These are phyloP conservation scores for Falco biarmicus DNA, from an alignment of 2,797 vertebrate genomes.

Conservation along the genomic window DNA sequence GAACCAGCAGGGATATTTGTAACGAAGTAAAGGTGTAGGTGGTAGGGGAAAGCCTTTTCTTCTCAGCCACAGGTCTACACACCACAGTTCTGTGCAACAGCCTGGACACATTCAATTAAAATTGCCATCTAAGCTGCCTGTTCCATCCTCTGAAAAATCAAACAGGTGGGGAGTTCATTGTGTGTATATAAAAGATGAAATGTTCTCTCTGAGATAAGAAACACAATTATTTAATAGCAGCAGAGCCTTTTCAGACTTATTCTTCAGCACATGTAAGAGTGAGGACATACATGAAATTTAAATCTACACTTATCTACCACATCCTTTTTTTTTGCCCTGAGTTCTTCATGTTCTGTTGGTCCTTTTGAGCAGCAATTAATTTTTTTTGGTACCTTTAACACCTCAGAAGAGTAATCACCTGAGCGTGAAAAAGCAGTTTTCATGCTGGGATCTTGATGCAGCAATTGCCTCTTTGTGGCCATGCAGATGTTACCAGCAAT, in stretches of 20 bases:
- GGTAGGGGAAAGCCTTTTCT: constrained; percentile 16
- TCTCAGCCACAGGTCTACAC: background rate
- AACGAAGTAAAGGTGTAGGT: constrained; percentile 37
- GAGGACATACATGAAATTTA: background rate
- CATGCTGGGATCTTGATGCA: background rate
- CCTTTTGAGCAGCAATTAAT: background rate
- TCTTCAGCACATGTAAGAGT: background rate
- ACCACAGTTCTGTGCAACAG: background rate
- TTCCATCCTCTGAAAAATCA: background rate
- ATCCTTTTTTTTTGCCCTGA: background rate
- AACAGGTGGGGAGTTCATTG: constrained; percentile 10
- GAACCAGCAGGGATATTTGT: constrained; percentile 29
- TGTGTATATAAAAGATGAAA: constrained; percentile 4
- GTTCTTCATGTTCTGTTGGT: background rate
- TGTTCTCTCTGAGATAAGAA: background rate
- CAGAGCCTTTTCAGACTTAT: background rate
- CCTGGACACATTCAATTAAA: constrained; percentile 7
- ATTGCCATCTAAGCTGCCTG: background rate
- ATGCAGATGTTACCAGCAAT: accelerated
- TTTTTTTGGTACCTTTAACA: background rate
- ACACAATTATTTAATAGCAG: background rate
- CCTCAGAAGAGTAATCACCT: background rate
- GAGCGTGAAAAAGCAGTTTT: background rate
- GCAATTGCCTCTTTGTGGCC: background rate
- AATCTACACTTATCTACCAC: background rate